Evolutionary conservation across 2,797 vertebrate species (phyloP).

Genomic region (Anguilla anguilla): DNA sequence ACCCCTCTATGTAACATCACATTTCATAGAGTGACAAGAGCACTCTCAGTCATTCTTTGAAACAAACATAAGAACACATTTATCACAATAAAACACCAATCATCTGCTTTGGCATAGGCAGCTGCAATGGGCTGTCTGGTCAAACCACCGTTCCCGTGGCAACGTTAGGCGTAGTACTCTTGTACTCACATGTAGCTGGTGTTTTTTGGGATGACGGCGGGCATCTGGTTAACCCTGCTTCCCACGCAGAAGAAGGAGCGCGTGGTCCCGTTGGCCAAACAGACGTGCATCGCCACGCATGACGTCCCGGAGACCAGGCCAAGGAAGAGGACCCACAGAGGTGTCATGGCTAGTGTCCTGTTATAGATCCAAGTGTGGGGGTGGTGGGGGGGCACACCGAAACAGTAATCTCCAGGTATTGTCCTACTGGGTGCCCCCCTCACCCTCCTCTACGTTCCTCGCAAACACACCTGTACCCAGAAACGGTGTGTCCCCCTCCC

Average conservation of each 20-base stretch:
- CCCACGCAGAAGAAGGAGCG: constrained; percentile 47
- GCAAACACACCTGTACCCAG: background rate
- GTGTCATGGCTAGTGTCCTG: background rate
- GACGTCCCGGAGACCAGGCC: constrained; percentile 14
- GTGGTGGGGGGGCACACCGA: background rate
- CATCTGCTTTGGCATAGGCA: background rate
- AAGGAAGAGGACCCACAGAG: background rate
- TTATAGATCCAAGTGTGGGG: background rate
- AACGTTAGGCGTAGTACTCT: background rate
- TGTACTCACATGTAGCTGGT: constrained; percentile 25
- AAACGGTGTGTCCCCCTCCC: background rate
- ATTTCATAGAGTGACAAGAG: background rate
- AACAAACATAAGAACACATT: background rate
- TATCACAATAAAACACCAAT: background rate
- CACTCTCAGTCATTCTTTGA: background rate
- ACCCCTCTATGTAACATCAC: background rate
- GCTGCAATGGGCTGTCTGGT: background rate
- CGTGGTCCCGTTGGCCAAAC: constrained; percentile 34
- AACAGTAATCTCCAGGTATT: background rate
- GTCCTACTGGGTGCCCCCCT: constrained; percentile 20
- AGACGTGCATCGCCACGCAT: constrained; percentile 31
- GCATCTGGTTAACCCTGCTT: constrained; percentile 44
- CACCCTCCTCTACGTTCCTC: background rate
- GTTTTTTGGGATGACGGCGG: constrained; percentile 31
- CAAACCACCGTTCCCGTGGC: background rate